Percentiles rank a stretch among this genome's conserved stretches.
Evolutionary conservation across 2,113 vertebrate species (phyloP).

Genomic region (Prolemur simus): DNA sequence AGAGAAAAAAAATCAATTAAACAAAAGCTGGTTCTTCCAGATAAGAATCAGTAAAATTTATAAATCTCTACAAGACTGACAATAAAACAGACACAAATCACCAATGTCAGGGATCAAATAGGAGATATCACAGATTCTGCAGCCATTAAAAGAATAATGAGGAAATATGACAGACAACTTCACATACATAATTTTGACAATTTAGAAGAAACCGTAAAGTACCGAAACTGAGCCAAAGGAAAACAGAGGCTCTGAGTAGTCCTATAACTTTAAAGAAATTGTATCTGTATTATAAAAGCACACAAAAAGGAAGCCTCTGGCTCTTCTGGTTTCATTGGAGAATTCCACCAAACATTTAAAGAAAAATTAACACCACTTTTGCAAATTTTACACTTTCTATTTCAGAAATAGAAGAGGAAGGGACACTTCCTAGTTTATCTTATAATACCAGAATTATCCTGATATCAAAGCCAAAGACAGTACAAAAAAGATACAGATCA

Average conservation of each 20-base stretch:
- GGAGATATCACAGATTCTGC: neutral
- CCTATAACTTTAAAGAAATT: neutral
- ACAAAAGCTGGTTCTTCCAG: neutral
- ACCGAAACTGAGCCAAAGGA: neutral
- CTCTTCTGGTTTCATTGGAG: neutral
- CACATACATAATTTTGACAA: neutral
- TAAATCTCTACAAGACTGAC: neutral
- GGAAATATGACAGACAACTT: neutral
- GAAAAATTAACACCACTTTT: neutral
- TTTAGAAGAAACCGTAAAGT: neutral
- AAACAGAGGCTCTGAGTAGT: neutral
- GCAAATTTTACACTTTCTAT: neutral
- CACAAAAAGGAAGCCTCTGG: neutral
- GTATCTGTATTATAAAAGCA: neutral
- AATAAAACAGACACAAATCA: neutral
- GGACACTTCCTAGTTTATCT: neutral
- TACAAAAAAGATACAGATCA: neutral
- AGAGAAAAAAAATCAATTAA: neutral
- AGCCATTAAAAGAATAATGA: neutral
- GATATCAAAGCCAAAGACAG: neutral
- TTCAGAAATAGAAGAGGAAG: neutral
- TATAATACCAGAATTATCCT: neutral
- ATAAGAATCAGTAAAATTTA: neutral
- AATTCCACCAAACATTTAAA: conserved; percentile 15
- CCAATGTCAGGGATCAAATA: neutral